Conservation (phyloP, 2,888 invertebrate genomes). For the Melinaea menophilus region DNA sequence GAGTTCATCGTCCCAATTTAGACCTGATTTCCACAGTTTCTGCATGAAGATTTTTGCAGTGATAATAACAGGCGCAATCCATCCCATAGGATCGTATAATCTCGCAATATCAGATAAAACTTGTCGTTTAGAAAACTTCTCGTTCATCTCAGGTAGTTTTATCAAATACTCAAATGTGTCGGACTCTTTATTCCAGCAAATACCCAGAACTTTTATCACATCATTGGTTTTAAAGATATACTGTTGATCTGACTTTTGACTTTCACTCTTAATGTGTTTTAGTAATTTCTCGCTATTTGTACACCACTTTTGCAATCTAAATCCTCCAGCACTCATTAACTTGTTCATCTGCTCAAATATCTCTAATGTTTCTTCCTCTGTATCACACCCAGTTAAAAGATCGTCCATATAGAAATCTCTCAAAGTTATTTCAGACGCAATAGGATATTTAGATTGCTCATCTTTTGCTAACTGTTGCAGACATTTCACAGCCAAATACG, state of each 20-base stretch:
- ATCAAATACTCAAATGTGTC: too few species aligned
- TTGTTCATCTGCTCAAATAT: constrained; percentile 32
- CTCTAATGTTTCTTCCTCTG: constrained; percentile 26
- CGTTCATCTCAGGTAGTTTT: constrained; percentile 18
- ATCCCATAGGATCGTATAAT: constrained; percentile 30
- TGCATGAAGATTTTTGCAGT: constrained; percentile 26
- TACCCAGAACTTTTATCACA: too few species aligned
- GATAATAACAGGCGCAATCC: constrained; percentile 26
- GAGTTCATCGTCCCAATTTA: constrained; percentile 22
- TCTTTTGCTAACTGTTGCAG: constrained; percentile 21
- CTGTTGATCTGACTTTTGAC: constrained; percentile 9
- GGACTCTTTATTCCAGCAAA: too few species aligned
- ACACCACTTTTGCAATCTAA: not conserved
- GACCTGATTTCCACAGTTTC: constrained; percentile 19
- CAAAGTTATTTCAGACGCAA: constrained; percentile 13
- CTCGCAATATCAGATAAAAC: constrained; percentile 29
- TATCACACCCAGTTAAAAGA: constrained; percentile 17
- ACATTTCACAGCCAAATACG: constrained; percentile 9
- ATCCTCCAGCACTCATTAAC: too few species aligned
- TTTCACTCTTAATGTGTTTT: too few species aligned
- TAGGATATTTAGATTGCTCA: constrained; percentile 16
- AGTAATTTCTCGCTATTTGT: too few species aligned
- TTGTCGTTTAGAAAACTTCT: constrained; percentile 12
- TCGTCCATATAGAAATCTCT: constrained; percentile 20
- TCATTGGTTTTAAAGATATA: not conserved